Percentiles rank a stretch among this genome's conserved stretches.
Conservation (phyloP, 2,113 vertebrate genomes). For the Albula goreensis region DNA sequence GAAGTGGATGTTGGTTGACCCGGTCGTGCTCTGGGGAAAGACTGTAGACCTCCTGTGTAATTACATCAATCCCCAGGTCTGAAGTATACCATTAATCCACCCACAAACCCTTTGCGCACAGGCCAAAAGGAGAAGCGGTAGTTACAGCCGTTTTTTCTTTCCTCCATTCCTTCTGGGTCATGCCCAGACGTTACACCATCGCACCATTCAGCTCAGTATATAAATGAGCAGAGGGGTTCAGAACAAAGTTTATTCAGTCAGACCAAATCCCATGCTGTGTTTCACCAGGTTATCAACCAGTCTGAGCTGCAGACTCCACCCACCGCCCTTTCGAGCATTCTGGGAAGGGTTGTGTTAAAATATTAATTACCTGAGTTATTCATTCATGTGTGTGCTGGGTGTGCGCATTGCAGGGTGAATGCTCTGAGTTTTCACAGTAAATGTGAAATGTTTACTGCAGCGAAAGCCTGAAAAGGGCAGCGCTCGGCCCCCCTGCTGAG, state of each 20-base stretch:
- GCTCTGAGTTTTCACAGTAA: not conserved
- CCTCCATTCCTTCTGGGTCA: not conserved
- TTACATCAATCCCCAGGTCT: constrained; percentile 16
- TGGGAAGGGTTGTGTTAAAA: too few species aligned
- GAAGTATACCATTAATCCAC: not conserved
- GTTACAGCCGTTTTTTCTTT: too few species aligned
- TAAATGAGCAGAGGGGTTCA: too few species aligned
- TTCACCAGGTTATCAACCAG: too few species aligned
- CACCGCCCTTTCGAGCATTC: too few species aligned
- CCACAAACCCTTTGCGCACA: constrained; percentile 38
- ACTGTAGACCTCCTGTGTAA: not conserved
- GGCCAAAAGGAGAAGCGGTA: constrained; percentile 30
- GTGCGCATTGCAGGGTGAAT: too few species aligned
- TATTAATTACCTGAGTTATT: too few species aligned
- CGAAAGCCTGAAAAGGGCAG: not conserved
- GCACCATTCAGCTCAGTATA: not conserved
- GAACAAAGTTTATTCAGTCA: too few species aligned
- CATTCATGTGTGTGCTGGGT: too few species aligned
- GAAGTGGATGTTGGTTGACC: constrained; percentile 44
- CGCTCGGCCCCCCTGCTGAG: not conserved
- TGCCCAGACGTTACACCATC: not conserved
- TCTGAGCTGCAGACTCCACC: too few species aligned
- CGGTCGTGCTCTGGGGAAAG: constrained; percentile 30
- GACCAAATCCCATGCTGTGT: too few species aligned
- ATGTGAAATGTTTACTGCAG: not conserved